A percentile compares a stretch with the other conserved stretches of the same genome.
phyloP scores from a whole-genome alignment of 2,888 invertebrate genomes.

The Caenorhabditis sp. region DNA sequence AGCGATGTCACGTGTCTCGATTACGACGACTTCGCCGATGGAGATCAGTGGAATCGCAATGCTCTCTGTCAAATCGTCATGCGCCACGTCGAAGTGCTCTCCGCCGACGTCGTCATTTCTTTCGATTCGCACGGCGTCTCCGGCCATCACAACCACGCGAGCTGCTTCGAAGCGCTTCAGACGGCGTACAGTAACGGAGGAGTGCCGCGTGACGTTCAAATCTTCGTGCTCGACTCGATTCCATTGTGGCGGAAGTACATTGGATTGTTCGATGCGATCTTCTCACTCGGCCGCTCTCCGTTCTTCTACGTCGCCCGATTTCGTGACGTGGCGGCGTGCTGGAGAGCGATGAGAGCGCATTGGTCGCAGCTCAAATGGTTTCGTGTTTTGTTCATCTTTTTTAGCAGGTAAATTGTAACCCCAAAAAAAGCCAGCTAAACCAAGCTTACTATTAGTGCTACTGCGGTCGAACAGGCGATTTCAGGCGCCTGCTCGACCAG shows the following conservation, averaged over 20 bases:
- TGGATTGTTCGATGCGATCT: conserved; percentile 79
- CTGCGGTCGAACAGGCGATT: too few relatives aligned
- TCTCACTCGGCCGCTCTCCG: conserved; percentile 72
- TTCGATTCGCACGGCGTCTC: conserved; percentile 96
- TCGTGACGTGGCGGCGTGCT: conserved; percentile 63
- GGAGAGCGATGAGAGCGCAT: conserved; percentile 80
- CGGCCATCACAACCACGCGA: conserved; percentile 89
- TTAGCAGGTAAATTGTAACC: conserved; percentile 71
- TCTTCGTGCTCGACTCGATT: conserved; percentile 78
- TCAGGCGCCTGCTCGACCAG: too few relatives aligned
- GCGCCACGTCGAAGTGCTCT: conserved; percentile 64
- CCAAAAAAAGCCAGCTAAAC: too few relatives aligned
- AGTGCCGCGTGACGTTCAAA: conserved; percentile 70
- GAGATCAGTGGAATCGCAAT: conserved; percentile 81
- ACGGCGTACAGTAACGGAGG: conserved; percentile 63
- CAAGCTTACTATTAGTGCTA: too few relatives aligned
- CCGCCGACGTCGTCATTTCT: conserved; percentile 84
- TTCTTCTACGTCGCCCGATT: conserved; percentile 76
- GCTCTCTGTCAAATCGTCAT: conserved; percentile 58
- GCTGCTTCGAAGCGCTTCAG: conserved; percentile 72
- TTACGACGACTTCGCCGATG: conserved; percentile 85
- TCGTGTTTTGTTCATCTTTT: conserved; percentile 87
- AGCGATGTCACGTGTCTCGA: conserved; percentile 85
- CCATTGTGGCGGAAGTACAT: conserved; percentile 79
- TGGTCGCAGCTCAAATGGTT: conserved; percentile 96